phyloP scores from a whole-genome alignment of 2,797 vertebrate species.

The Florisuga fusca region DNA sequence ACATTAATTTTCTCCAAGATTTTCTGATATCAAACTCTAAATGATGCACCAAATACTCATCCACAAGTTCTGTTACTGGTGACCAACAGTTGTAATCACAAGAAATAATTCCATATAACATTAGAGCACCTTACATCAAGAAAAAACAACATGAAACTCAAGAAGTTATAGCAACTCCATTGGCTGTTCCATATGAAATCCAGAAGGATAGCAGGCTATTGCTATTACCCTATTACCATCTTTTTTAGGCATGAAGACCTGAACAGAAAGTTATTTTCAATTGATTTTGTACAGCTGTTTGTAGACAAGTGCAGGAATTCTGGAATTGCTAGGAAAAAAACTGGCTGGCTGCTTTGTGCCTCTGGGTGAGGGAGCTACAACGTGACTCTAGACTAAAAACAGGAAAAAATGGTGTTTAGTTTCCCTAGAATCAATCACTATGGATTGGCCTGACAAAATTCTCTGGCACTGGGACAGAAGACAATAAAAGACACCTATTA shows the following conservation, averaged over 20 bases:
- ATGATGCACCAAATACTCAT: neutral
- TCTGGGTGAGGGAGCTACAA: constrained; percentile 14
- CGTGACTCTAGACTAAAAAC: constrained; percentile 24
- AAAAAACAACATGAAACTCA: neutral
- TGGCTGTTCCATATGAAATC: neutral
- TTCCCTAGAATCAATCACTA: constrained; percentile 59
- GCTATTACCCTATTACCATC: neutral
- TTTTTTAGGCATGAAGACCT: neutral
- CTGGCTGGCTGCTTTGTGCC: neutral
- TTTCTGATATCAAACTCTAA: neutral
- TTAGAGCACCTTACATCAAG: neutral
- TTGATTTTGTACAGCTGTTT: constrained; percentile 51
- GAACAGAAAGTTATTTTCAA: constrained; percentile 15
- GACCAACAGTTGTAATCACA: neutral
- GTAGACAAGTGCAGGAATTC: constrained; percentile 38
- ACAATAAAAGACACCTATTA: constrained; percentile 40
- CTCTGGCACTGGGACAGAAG: constrained; percentile 18
- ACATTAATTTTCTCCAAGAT: accelerated
- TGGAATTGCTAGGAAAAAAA: neutral
- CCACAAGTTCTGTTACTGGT: neutral
- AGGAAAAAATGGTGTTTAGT: constrained; percentile 59
- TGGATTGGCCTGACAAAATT: constrained; percentile 51
- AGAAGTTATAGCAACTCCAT: neutral
- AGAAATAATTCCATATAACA: neutral
- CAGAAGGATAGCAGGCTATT: neutral